Base-by-base conservation (phyloP, 2,888 invertebrate species). In the Schizotus pectinicornis region DNA sequence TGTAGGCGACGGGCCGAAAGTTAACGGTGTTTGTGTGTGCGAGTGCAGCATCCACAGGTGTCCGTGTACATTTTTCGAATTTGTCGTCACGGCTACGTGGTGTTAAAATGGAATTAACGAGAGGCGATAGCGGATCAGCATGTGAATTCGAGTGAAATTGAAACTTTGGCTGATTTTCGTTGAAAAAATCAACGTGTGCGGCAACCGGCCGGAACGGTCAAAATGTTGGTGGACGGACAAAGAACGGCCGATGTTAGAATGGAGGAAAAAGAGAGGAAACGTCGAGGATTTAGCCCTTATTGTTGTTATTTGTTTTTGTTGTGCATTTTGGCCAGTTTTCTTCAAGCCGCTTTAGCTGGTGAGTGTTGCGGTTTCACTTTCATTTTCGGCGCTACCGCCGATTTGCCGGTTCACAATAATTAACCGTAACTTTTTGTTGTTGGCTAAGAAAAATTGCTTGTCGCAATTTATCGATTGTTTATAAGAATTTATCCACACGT, bases 1-100 rank as follows among this genome's bases (percentile, higher is more conserved):
- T 54, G 54, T 54, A 54, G 22, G 22, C 22, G 22, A 22, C 22
- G 22, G 22, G 22, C 22, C 22, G 22, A 58, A 52, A 58, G 57
- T 58, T 58, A 52, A 52, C 57, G 57, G 57, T 58, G 57, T 39
- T 50, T 56, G 50, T 49, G 50, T 30, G 42, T 43, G 31, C n/a
- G 32, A 33, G 31, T 12, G 37, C 47, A 45, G 54, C 54, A 54
- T 54, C 54, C 47, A 54, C 54, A 54, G 54, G 54, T 54, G 54
- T 22, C 22, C 22, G 22, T 22, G 54, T 54, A 38, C 47, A 39
- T 30, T 41, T 50, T 42, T 43, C 43, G 42, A 51, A 8, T 41
- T 34, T 8, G 7, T 39, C 39, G 41, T 54, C 39, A 32, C 53
- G 38, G 46, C 45, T 35, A 22, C 30, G 46, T 53, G 53, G 32